Percentiles rank a stretch among this genome's conserved stretches.
Conservation (phyloP, 2,797 vertebrate species). For the Cryptoprocta ferox region DNA sequence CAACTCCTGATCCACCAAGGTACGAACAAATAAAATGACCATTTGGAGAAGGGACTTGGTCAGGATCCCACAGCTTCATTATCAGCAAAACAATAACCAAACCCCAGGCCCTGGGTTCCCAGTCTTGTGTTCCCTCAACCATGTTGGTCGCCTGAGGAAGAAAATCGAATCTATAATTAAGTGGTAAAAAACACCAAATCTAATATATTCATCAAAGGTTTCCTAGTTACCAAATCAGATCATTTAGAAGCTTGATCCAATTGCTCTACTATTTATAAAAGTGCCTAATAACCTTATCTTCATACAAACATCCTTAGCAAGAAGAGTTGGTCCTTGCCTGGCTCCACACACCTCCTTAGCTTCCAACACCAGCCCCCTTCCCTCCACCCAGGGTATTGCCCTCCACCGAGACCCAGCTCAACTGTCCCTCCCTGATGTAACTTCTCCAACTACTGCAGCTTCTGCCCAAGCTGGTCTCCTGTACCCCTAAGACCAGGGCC, state of each 20-base stretch:
- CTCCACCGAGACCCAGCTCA: neutral
- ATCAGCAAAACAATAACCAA: neutral
- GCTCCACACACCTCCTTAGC: neutral
- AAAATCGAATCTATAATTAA: neutral
- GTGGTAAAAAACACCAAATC: neutral
- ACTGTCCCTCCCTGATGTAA: neutral
- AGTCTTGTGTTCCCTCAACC: neutral
- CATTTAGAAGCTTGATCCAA: neutral
- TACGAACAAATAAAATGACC: neutral
- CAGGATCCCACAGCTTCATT: neutral
- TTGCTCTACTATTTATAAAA: neutral
- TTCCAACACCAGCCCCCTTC: neutral
- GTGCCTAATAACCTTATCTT: constrained; percentile 16
- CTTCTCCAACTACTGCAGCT: neutral
- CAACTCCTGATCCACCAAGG: neutral
- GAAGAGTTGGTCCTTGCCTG: neutral
- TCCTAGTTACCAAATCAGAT: neutral
- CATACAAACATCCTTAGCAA: neutral
- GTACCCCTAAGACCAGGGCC: neutral
- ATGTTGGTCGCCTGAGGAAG: neutral
- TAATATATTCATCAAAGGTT: neutral
- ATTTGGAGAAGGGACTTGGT: neutral
- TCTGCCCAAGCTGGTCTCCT: neutral
- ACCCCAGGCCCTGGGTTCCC: neutral
- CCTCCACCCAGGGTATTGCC: neutral